Conservation (phyloP, 1,140 invertebrate genomes). For the Polyergus mexicanus region DNA sequence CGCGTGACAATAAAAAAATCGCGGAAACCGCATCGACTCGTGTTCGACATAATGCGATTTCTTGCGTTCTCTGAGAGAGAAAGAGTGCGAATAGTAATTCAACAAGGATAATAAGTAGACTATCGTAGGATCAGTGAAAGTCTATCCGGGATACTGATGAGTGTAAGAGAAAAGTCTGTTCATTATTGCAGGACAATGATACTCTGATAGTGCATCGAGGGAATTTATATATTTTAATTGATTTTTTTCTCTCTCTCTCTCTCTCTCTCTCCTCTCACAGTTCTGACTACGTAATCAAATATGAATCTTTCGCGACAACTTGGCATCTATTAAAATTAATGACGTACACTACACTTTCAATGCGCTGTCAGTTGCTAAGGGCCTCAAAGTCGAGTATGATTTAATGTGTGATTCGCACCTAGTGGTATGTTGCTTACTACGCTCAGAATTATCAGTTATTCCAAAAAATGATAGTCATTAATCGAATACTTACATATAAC, state of each 20-base stretch:
- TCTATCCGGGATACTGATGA: conserved; percentile 38
- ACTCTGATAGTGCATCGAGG: background rate
- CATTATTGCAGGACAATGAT: conserved; percentile 28
- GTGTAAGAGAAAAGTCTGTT: conserved; percentile 26
- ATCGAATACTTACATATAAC: background rate
- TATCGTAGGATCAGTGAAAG: conserved; percentile 60
- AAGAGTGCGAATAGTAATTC: conserved; percentile 34
- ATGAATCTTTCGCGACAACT: background rate
- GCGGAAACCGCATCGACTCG: conserved; percentile 5
- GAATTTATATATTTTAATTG: too few relatives aligned
- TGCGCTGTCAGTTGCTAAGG: background rate
- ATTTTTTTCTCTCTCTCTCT: too few relatives aligned
- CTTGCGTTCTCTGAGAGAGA: background rate
- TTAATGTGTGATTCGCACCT: background rate
- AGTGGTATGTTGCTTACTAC: background rate
- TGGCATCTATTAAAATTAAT: conserved; percentile 51
- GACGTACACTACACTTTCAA: conserved; percentile 31
- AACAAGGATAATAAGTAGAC: conserved; percentile 29
- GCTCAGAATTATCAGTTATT: background rate
- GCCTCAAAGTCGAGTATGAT: background rate
- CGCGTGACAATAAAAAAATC: conserved; percentile 10
- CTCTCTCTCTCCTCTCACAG: background rate
- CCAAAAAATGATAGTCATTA: background rate
- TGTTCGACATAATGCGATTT: conserved; percentile 14
- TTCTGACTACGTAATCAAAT: background rate